Evolutionary conservation across 2,113 vertebrate species (phyloP), one percentile per base, ranked within the genome.

Genomic region (Tautogolabrus adspersus): DNA sequence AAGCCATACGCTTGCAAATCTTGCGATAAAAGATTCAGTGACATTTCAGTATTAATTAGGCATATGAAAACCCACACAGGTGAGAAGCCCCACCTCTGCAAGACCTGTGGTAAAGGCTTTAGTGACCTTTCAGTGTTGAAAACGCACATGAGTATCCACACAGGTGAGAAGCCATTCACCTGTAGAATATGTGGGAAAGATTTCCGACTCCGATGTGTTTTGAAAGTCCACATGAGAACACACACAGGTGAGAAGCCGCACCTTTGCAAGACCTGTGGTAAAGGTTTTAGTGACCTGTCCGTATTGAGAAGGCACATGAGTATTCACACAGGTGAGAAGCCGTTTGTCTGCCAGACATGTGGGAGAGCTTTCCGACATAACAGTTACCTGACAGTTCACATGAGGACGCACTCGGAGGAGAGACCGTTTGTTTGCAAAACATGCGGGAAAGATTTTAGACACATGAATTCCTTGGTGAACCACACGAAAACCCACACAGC

Each of bases 221-320:
- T 52, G 49, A 8, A 30, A 15, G n/a, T 64, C 64, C 7, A 6
- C 10, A 46, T 21, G 21, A 61, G 22, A 1, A 51, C 7, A 0
- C 75, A 79, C 30, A 75, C 79, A 3, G 72, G 66, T 4, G 75
- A 72, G 30, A 82, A 75, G 23, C 79, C 71, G 5, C 65, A 57
- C 16, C 49, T 52, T 21, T 52, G 49, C 49, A 52, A 52, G 19
- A 52, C 18, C 18, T 52, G 49, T 3, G 49, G 49, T 52, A 52
- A 52, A 52, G 7, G 49, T 7, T 52, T 52, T 10, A 58, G 58
- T 0, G 40, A 49, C 2, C 1, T 46, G 0, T 81, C 46, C 0
- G 42, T n/a, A 0, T 19, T 77, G 67, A 79, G 16, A 72, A 46
- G 10, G 57, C 60, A 0, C 9, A n/a, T n/a, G 19, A 52, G 49